phyloP scores from a whole-genome alignment of 2,113 vertebrate species.

The Fulmarus glacialis region DNA sequence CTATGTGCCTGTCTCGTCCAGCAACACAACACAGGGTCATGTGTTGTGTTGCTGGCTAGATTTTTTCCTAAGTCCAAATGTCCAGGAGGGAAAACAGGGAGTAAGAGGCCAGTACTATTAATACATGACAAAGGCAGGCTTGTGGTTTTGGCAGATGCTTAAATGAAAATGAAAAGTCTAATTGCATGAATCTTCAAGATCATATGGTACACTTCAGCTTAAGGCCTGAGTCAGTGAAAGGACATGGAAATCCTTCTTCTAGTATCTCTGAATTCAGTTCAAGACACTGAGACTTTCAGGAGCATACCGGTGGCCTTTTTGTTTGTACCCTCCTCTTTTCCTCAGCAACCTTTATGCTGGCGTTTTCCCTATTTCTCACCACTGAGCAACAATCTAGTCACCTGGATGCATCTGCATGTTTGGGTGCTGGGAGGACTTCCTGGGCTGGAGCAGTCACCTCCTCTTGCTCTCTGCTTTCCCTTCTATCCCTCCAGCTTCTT shows the following conservation, averaged over 20 bases:
- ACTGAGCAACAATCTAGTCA: not conserved
- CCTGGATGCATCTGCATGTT: not conserved
- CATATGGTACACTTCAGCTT: not conserved
- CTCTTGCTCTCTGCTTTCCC: not conserved
- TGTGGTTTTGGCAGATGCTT: not conserved
- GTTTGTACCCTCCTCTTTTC: not conserved
- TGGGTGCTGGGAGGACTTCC: not conserved
- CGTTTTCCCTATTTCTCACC: not conserved
- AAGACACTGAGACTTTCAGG: not conserved
- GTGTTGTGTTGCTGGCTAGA: not conserved
- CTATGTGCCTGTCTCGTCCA: not conserved
- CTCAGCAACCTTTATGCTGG: not conserved
- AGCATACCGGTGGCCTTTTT: not conserved
- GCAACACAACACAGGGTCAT: not conserved
- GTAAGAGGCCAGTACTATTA: not conserved
- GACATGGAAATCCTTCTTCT: not conserved
- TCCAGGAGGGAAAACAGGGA: not conserved
- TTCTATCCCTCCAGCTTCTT: not conserved
- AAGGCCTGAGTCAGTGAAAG: not conserved
- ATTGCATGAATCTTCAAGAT: not conserved
- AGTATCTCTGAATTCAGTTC: not conserved
- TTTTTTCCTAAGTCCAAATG: not conserved
- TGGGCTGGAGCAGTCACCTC: not conserved
- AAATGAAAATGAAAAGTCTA: not conserved
- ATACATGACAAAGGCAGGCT: not conserved